Conservation (phyloP, 2,888 invertebrate species). For the Drosophila atripex region DNA sequence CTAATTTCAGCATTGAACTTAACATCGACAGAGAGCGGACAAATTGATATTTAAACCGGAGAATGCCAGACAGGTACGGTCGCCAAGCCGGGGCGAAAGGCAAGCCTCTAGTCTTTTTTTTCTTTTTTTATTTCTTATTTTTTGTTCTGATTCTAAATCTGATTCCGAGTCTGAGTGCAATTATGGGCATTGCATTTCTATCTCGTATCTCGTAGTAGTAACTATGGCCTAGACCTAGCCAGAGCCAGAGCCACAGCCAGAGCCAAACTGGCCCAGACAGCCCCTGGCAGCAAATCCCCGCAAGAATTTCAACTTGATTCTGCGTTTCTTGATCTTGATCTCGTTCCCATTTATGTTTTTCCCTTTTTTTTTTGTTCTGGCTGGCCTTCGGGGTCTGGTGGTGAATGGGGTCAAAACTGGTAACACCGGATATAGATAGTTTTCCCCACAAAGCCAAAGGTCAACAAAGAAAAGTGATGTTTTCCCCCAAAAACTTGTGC, state of each 20-base stretch:
- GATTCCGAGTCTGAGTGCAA: conserved; percentile 1
- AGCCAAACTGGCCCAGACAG: conserved; percentile 13
- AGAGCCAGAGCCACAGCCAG: conserved; percentile 14
- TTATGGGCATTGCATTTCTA: conserved; percentile 14
- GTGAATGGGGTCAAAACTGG: conserved; percentile 16
- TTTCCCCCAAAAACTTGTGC: too few relatives aligned
- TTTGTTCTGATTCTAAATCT: neutral
- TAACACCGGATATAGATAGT: neutral
- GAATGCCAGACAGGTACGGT: conserved; percentile 43
- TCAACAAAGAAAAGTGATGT: neutral
- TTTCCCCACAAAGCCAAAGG: neutral
- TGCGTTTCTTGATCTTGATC: conserved; percentile 46
- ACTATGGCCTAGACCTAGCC: conserved; percentile 48
- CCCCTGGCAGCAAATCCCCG: conserved; percentile 23
- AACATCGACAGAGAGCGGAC: conserved; percentile 67
- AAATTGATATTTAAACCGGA: conserved; percentile 64
- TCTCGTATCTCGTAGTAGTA: conserved; percentile 6
- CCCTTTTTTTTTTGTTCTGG: neutral
- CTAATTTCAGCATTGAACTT: conserved; percentile 83
- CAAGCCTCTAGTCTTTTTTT: conserved; percentile 13
- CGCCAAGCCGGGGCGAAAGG: conserved; percentile 22
- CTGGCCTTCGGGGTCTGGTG: conserved; percentile 6
- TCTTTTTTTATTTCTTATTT: too few relatives aligned
- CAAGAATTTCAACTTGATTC: conserved; percentile 30
- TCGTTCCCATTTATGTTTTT: conserved; percentile 19